Conservation (phyloP, 2,888 invertebrate genomes). For the Candidula unifasciata region DNA sequence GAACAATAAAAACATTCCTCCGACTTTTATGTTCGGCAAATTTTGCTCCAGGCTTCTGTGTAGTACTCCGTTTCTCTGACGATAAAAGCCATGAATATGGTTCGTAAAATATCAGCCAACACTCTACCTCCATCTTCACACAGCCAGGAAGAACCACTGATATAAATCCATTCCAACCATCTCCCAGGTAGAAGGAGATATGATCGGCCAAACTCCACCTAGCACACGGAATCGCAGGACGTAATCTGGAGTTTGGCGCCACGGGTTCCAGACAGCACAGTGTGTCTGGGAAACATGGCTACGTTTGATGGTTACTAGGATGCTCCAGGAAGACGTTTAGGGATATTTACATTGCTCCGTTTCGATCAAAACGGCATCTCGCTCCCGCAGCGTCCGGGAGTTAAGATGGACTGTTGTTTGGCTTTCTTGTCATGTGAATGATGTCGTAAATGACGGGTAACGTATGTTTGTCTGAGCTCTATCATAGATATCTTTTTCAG, state of each 20-base stretch:
- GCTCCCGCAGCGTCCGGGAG: no score
- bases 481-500: no score
- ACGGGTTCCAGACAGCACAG: conserved; percentile 24
- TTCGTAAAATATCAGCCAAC: background rate
- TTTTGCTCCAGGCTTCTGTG: background rate
- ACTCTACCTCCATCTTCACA: background rate
- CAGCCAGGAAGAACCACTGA: background rate
- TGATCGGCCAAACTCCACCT: background rate
- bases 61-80: background rate
- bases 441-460: no score
- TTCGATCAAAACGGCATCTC: background rate
- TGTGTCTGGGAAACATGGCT: conserved; percentile 7
- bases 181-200: conserved; percentile 23
- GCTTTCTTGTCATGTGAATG: no score
- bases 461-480: no score
- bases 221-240: background rate
- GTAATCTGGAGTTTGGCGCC: conserved; percentile 26
- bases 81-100: background rate
- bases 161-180: conserved; percentile 31
- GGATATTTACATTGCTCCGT: conserved; percentile 21
- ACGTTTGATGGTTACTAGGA: conserved; percentile 14
- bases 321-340: background rate
- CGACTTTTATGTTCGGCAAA: background rate
- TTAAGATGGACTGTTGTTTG: no score
- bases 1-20: background rate